Evolutionary conservation across 2,113 vertebrate species (phyloP), one percentile per base, ranked within the genome.

Genomic region (Turnix velox): DNA sequence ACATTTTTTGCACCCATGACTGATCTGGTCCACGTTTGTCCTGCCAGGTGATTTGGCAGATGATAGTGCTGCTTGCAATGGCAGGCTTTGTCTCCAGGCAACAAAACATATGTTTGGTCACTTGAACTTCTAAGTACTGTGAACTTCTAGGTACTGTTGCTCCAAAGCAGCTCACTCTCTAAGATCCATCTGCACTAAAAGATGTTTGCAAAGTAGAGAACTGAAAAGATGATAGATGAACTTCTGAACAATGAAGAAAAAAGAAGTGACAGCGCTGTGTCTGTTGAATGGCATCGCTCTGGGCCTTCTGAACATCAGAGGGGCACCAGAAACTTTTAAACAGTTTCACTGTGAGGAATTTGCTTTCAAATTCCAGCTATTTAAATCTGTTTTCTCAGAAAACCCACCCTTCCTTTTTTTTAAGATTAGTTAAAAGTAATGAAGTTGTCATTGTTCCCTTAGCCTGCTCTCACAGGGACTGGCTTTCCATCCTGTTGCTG

Each of bases 171-270:
- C 51, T 15, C 9, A 3, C 33, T 48, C 24, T 68, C 4, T 67
- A 67, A 76, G 43, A 86, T 93, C 68, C 66, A 93, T 55, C 80
- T 87, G 69, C 61, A 78, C 67, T 77, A 42, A 59, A 46, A 51
- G 27, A 33, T 63, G 27, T 72, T 92, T 93, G 54, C 9, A 4
- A 68, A 14, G 7, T 0, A 67, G 68, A 84, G 55, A 88, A 18
- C 35, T 84, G 69, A 65, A 25, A 57, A 75, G 9, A 72, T 81
- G 86, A 87, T 46, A 78, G 62, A 87, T 84, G 65, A 81, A 75
- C 76, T 94, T 87, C 37, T 68, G 86, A 96, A 96, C 88, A 96
- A 87, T 91, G 65, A 81, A 81, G 62, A n/a, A 14, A 2, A 59
- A 65, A 68, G 77, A 25, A 37, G 20, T 39, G 55, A 18, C n/a